Evolutionary conservation across 2,797 vertebrate genomes (phyloP), one percentile per base, ranked within the genome.

Genomic region (Melanotaenia pygmaea): DNA sequence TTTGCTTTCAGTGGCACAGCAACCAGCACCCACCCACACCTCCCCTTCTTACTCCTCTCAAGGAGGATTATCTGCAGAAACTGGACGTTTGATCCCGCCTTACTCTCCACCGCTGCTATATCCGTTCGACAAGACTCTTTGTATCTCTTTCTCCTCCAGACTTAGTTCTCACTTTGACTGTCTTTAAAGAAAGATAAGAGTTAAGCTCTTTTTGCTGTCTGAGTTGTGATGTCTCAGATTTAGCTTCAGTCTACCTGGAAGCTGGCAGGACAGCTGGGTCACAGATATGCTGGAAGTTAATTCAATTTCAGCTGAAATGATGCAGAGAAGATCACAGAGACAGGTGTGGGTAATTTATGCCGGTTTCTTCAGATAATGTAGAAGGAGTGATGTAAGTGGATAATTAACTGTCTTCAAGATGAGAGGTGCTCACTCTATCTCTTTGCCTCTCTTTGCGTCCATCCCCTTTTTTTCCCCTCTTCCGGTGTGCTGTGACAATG

Each of bases 21-120:
- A 28, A 28, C 28, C 28, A 28, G 28, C 24, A 38, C 59, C 77
- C 26, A 59, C 28, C 28, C 28, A 30, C 30, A n/a, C 59, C 56
- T 57, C 64, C 30, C 61, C 45, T 22, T 18, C 45, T 58, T 13
- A 4, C 71, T 71, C 40, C 70, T 80, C 79, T 80, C 5, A 14
- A 77, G 75, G 74, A 80, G 81, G 90, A 91, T 91, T 93, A 91
- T 77, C 16, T 30, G 79, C 63, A 90, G 75, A 79, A 81, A 76
- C 86, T 69, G 80, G 86, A 88, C 71, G 75, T 91, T 93, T 94
- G 92, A 94, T 94, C 92, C 83, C 59, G 35, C 73, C 86, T 82
- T 73, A 76, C 78, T 74, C 85, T 87, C 72, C 30, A 64, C 67
- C 1, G 7, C 65, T 37, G 45, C 79, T 83, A 26, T 82, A 88